Evolutionary conservation across 1,140 invertebrate genomes (phyloP), one percentile per base, ranked within the genome.

Genomic region (Anastrepha ludens): DNA sequence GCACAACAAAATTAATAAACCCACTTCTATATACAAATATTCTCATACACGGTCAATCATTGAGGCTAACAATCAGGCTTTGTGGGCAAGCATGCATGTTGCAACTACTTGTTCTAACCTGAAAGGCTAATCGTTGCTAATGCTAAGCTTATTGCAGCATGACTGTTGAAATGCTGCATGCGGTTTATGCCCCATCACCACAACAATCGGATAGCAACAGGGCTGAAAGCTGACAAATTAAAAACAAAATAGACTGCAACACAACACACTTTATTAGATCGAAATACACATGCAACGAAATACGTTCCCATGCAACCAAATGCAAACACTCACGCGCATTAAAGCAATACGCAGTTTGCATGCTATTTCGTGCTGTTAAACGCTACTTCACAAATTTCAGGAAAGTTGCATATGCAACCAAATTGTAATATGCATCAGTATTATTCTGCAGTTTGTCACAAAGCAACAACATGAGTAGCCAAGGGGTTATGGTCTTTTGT

Each of bases 101-200:
- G 29, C 29, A 29, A 29, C 29, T 29, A 29, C 29, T 29, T 29
- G 29, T 29, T 29, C 13, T 74, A 74, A 74, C 44, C 41, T 9
- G 44, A 47, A 39, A 74, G 41, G 67, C 67, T 74, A 74, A 74
- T 74, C 67, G 67, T 41, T 44, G 13, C 39, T 74, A 74, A 74
- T 74, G 67, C 17, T 7, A 44, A 47, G 39, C 39, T 74, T 74
- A 74, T 44, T 74, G 39, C 41, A 44, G 11, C 67, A 74, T 44
- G 15, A 39, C 67, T 15, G 67, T 44, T 47, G 41, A 39, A 41
- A 41, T 65, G 64, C 29, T 5, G 20, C 4, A 65, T 20, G 65
- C 39, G 13, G 39, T 55, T 55, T 55, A 6, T 55, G 50, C 50
- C 6, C 11, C 50, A 55, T 8, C 50, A 55, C 0, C 50, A 55